Conservation (phyloP, 2,888 invertebrate species). For the Lasioglossum villosulum region DNA sequence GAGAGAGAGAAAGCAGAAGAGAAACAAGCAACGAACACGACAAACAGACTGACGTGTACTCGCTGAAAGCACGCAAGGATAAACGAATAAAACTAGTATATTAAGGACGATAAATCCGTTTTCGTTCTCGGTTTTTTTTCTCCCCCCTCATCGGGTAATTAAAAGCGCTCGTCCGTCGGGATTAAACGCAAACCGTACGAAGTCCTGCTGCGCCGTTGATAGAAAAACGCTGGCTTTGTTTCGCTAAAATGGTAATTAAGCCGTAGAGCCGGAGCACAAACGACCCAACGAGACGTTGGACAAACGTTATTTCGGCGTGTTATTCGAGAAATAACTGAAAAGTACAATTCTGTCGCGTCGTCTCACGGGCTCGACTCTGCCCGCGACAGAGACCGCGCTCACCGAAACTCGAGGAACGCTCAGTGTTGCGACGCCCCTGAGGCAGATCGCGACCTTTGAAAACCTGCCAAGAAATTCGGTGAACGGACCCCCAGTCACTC, state of each 20-base stretch:
- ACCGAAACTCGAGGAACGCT: constrained; percentile 1
- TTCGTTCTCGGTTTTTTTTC: constrained; percentile 43
- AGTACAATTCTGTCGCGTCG: neutral
- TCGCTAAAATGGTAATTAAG: constrained; percentile 60
- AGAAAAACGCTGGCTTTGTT: constrained; percentile 57
- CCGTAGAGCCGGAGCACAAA: constrained; percentile 44
- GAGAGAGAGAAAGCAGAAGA: constrained; percentile 21
- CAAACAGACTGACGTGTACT: constrained; percentile 63
- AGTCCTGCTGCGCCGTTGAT: constrained; percentile 54
- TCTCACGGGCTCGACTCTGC: neutral
- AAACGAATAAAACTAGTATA: constrained; percentile 68
- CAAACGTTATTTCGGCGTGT: constrained; percentile 4
- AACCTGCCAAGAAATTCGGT: neutral
- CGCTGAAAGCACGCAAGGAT: constrained; percentile 67
- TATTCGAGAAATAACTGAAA: neutral
- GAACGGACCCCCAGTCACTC: neutral
- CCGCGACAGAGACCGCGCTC: neutral
- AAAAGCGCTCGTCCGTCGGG: constrained; percentile 55
- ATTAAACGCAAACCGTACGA: constrained; percentile 60
- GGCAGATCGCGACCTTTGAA: neutral
- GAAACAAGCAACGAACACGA: constrained; percentile 57
- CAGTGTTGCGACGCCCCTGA: neutral
- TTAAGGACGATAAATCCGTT: constrained; percentile 70
- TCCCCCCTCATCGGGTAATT: constrained; percentile 50
- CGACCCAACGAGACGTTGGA: constrained; percentile 33